phyloP scores from a whole-genome alignment of 1,140 invertebrate species.

The Spodoptera litura region DNA sequence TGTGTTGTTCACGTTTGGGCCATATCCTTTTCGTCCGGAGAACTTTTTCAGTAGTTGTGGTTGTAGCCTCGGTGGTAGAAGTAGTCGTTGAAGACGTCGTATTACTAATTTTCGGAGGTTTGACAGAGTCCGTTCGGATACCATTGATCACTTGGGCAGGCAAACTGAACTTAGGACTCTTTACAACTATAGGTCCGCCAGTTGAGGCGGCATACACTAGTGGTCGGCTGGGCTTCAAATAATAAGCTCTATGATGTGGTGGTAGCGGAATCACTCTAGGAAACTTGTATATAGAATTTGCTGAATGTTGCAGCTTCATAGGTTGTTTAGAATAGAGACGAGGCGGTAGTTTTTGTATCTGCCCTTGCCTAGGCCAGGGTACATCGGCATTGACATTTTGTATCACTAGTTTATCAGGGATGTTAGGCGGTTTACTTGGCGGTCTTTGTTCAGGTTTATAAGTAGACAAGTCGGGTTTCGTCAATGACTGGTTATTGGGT shows the following conservation, averaged over 20 bases:
- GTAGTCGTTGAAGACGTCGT: slow-evolving; percentile 61
- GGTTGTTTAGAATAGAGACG: slow-evolving; percentile 63
- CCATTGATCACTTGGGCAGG: slow-evolving; percentile 79
- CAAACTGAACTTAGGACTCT: slow-evolving; percentile 74
- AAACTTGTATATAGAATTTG: slow-evolving; percentile 72
- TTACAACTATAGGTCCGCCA: slow-evolving; percentile 58
- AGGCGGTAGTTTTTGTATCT: slow-evolving; percentile 58
- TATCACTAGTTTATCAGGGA: slow-evolving; percentile 62
- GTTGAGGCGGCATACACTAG: slow-evolving; percentile 63
- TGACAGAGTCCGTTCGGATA: slow-evolving; percentile 70
- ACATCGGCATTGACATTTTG: slow-evolving; percentile 63
- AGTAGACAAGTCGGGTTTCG: slow-evolving; percentile 52
- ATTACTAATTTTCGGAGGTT: slow-evolving; percentile 65
- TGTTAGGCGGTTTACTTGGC: slow-evolving; percentile 76
- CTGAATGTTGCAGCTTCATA: slow-evolving; percentile 55
- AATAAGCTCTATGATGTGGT: slow-evolving; percentile 55
- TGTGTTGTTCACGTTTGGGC: slow-evolving; percentile 75
- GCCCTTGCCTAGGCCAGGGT: slow-evolving; percentile 64
- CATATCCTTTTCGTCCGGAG: slow-evolving; percentile 81
- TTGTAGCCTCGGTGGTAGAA: slow-evolving; percentile 62
- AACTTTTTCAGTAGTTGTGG: slow-evolving; percentile 61
- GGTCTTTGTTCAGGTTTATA: slow-evolving; percentile 68
- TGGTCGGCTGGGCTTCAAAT: slow-evolving; percentile 53
- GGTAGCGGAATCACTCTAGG: slow-evolving; percentile 71
- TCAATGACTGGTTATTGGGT: slow-evolving; percentile 49